Evolutionary conservation across 2,888 invertebrate genomes (phyloP), one percentile per base, ranked within the genome.

Genomic region (Synanthedon formicaeformis): DNA sequence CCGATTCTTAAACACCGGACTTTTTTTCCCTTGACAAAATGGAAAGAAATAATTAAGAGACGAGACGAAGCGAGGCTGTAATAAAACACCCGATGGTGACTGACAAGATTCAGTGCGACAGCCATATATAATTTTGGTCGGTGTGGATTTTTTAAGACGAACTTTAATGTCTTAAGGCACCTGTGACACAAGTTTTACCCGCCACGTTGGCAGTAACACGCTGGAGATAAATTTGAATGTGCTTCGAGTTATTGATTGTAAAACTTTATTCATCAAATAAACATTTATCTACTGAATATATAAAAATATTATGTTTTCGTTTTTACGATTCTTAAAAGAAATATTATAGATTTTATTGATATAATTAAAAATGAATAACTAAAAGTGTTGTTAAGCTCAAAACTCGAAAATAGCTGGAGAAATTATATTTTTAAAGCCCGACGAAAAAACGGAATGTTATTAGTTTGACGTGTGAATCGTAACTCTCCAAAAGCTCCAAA

Each of bases 31-130:
- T 67, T 65, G 63, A 71, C 70, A 70, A 73, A 82, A 81, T 71
- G 71, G 75, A 77, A 73, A 75, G 71, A 78, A 82, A 84, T 85
- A 85, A 85, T 85, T 84, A 84, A 79, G 76, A 74, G 69, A 71
- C 62, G 80, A 81, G 77, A 65, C 75, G 81, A 70, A 66, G 71
- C 78, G 69, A 59, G 63, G 69, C 71, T 67, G 82, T 80, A 84
- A 83, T 84, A 84, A 85, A 84, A 83, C 75, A 84, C 80, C 74
- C 64, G 27, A 60, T 67, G 78, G 66, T 75, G 84, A 82, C 67
- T 78, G 85, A 83, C 75, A 67, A 69, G 73, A 65, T 67, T 71
- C 70, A 63, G 63, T 67, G 59, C 65, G 66, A 69, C 64, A 56
- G 63, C 65, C 65, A 67, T 72, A 65, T 64, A 69, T 71, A 66